Evolutionary conservation across 30 jellyfish, hydroid and myxozoan species (phyloP).

Genomic region (Mastigias papua): DNA sequence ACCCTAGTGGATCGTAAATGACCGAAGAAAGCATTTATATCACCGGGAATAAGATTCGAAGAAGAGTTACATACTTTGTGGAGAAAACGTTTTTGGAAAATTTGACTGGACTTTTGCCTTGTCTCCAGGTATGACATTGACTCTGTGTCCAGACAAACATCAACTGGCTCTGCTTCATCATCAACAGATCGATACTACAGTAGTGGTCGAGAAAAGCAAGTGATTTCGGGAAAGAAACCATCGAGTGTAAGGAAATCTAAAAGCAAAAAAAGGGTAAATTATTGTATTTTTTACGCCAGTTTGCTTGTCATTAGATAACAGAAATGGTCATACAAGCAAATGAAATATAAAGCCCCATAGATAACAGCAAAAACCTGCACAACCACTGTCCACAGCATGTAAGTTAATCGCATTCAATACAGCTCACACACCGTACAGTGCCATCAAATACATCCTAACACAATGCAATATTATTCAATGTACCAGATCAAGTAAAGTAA

Average conservation of each 20-base stretch:
- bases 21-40: no score
- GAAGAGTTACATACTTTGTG: no score
- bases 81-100: no score
- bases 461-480: background rate
- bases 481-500: background rate
- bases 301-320: background rate
- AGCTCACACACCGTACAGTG: background rate
- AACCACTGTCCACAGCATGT: no score
- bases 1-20: no score
- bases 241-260: background rate
- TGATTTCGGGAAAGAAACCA: background rate
- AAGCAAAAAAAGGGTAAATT: constrained; percentile 9
- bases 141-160: background rate
- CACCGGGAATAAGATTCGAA: no score
- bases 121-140: background rate
- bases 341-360: no score
- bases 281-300: no score
- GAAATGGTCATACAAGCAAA: no score
- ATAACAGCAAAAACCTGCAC: no score
- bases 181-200: background rate
- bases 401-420: background rate
- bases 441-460: background rate
- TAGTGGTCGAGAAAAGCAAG: background rate
- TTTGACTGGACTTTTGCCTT: no score
- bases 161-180: background rate